phyloP scores from a whole-genome alignment of 2,113 vertebrate genomes.

The Megalops atlanticus region DNA sequence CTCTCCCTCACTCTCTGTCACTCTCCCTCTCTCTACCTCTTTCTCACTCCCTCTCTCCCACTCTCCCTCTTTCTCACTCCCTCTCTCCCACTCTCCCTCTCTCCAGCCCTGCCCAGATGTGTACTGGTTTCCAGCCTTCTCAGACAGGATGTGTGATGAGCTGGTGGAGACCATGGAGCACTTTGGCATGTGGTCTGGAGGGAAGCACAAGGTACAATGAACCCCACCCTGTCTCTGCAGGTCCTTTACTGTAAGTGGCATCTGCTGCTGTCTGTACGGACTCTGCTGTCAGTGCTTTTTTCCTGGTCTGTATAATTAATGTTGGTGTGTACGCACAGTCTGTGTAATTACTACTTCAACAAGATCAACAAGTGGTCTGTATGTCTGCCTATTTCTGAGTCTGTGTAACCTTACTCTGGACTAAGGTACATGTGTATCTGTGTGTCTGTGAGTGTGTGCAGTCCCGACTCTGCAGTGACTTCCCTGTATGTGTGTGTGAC shows the following conservation, averaged over 20 bases:
- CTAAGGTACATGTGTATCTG: conserved; percentile 39
- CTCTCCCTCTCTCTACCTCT: not conserved
- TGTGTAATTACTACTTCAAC: not conserved
- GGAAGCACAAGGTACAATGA: conserved; percentile 63
- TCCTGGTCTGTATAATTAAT: too few relatives aligned
- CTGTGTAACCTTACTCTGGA: too few relatives aligned
- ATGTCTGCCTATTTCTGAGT: not conserved
- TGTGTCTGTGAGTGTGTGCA: not conserved
- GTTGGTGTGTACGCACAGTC: too few relatives aligned
- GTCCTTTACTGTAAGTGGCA: not conserved
- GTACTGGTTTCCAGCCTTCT: conserved; percentile 78
- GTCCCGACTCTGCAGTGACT: not conserved
- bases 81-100: conserved; percentile 8
- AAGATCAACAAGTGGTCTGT: not conserved
- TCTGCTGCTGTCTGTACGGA: not conserved
- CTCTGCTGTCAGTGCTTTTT: too few relatives aligned
- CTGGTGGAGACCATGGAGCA: conserved; percentile 81
- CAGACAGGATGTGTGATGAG: conserved; percentile 72
- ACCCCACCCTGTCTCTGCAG: not conserved
- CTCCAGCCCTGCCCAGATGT: conserved; percentile 75
- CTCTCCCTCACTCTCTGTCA: too few relatives aligned
- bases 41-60: not conserved
- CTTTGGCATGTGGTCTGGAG: conserved; percentile 76
- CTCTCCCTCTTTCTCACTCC: not conserved
- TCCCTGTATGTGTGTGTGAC: not conserved